Conservation (phyloP, 2,113 vertebrate genomes). For the Anarhynchus alexandrinus region DNA sequence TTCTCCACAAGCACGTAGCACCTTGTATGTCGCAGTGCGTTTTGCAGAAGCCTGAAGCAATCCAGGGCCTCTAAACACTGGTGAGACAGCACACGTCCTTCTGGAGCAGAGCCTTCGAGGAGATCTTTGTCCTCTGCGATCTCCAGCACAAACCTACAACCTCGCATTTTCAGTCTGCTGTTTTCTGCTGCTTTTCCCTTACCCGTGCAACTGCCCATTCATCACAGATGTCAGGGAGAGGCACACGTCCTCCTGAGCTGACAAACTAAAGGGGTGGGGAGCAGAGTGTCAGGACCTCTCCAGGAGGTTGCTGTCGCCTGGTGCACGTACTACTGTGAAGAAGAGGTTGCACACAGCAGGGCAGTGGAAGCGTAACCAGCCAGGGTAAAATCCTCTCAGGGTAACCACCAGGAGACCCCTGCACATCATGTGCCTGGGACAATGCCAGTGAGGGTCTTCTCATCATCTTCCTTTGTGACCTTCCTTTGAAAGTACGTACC, state of each 20-base stretch:
- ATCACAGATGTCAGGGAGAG: background rate
- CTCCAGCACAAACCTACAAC: background rate
- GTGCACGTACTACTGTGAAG: fast-evolving
- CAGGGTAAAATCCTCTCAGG: background rate
- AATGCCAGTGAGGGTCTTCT: background rate
- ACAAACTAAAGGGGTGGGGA: background rate
- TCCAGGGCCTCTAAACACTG: background rate
- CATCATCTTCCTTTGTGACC: background rate
- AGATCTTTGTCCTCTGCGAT: background rate
- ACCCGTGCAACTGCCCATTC: fast-evolving
- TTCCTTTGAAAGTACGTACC: background rate
- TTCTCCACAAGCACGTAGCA: background rate
- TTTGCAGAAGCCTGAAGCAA: background rate
- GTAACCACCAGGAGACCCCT: background rate
- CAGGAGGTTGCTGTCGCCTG: background rate
- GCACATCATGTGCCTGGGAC: background rate
- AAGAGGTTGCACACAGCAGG: background rate
- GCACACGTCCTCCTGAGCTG: background rate
- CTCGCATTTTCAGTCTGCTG: background rate
- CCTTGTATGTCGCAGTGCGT: background rate
- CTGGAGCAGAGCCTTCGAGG: background rate
- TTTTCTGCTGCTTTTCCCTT: background rate
- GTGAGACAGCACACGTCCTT: fast-evolving
- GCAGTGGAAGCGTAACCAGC: background rate
- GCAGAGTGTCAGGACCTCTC: background rate